These are phyloP conservation scores for Epiblema foenella DNA, from an alignment of 2,888 invertebrate genomes.

Conservation along the genomic window DNA sequence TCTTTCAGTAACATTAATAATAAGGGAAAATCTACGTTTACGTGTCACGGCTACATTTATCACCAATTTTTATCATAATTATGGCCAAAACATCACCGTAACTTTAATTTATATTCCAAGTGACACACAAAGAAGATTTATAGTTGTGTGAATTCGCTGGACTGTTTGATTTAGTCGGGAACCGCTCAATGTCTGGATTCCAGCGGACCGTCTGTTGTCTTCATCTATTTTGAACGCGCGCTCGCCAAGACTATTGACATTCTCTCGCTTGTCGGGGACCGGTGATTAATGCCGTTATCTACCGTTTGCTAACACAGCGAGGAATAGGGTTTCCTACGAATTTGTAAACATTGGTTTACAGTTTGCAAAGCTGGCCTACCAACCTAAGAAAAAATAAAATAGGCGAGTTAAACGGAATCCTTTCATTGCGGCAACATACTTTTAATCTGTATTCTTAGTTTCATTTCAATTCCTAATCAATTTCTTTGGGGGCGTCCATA, in stretches of 20 bases:
- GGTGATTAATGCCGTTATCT: constrained; percentile 33
- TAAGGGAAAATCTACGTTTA: constrained; percentile 3
- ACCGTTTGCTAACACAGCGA: constrained; percentile 10
- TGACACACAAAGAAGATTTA: constrained; percentile 37
- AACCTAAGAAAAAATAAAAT: not conserved
- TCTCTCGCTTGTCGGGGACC: constrained; percentile 22
- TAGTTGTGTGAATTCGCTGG: constrained; percentile 36
- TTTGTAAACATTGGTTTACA: constrained; percentile 21
- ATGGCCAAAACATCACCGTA: constrained; percentile 15
- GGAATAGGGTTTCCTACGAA: constrained; percentile 11
- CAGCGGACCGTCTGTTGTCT: constrained; percentile 26
- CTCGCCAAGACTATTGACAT: constrained; percentile 38
- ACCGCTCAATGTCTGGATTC: constrained; percentile 41
- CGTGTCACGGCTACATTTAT: constrained; percentile 18
- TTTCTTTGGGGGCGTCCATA: too few species aligned
- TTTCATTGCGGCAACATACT: not conserved
- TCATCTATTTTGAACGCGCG: constrained; percentile 38
- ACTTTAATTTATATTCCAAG: constrained; percentile 25
- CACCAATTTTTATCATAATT: constrained; percentile 24
- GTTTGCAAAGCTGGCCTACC: not conserved
- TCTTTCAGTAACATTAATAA: constrained; percentile 12
- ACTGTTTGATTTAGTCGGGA: constrained; percentile 27
- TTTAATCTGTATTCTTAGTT: too few species aligned
- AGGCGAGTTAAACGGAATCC: not conserved
- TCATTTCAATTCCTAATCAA: too few species aligned